Base-by-base conservation (phyloP, 2,797 vertebrate species). In the Tapirus indicus region DNA sequence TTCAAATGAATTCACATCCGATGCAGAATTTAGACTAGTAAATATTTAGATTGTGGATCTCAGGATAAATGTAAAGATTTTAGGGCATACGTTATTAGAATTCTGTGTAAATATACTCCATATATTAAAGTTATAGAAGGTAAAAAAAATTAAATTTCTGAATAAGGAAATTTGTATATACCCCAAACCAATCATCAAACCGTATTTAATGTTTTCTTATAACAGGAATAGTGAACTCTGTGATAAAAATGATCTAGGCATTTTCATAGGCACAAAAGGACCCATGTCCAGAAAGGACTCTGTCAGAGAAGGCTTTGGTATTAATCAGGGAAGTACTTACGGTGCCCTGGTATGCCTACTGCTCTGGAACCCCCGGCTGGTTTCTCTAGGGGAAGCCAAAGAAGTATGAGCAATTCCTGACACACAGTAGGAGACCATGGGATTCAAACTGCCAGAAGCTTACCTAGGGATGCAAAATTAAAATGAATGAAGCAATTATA, bases 401-500 rank as follows among this genome's bases (percentile, higher is more conserved):
- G 35, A 68, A 72, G 0, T 27, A 27, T 27, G 41, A n/a, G 38
- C 71, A 52, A 96, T 80, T 94, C 18, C 41, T 29, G 3, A 88
- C n/a, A 68, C 35, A 32, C 20, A 69, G n/a, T 58, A 72, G 72
- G 60, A 71, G 21, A 1, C 7, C 74, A 44, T 6, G n/a, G 32
- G 23, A 91, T 93, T 80, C 69, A 79, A 77, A 78, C 7, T 1
- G 5, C 71, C 66, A 86, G 62, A 56, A 79, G 29, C 23, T 87
- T 75, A 38, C 78, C 88, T 83, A 71, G 49, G 21, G 38, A 62
- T 35, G 21, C 49, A 93, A 93, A 91, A 86, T 93, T 89, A 95
- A 96, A 93, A 74, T 77, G 80, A 97, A 97, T 75, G 88, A 95
- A 96, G 62, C 82, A 91, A 72, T 94, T 96, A 92, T 20, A 92